These are phyloP conservation scores for Bambusicola thoracicus DNA, from an alignment of 2,113 vertebrate genomes.

Conservation along the genomic window DNA sequence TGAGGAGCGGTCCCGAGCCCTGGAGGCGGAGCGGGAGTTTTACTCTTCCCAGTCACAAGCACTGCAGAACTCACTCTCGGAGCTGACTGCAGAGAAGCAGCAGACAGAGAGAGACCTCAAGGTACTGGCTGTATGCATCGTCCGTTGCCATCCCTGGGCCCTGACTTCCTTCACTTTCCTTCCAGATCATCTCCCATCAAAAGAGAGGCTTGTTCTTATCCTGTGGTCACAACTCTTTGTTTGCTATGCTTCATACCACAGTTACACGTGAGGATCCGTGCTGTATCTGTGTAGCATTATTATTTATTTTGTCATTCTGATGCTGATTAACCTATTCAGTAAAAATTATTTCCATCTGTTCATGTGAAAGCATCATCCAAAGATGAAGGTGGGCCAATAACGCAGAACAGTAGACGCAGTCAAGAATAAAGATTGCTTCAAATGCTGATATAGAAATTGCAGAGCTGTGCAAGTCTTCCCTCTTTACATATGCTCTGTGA, in stretches of 20 bases:
- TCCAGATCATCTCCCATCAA: not conserved
- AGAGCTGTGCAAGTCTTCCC: not conserved
- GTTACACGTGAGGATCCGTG: not conserved
- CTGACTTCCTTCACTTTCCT: not conserved
- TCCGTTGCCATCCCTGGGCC: not conserved
- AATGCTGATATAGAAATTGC: not conserved
- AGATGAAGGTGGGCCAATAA: not conserved
- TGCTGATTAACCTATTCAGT: not conserved
- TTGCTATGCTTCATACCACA: not conserved
- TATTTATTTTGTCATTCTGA: not conserved
- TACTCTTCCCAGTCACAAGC: conserved; percentile 89
- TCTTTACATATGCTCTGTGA: not conserved
- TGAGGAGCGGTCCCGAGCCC: conserved; percentile 81
- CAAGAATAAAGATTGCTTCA: not conserved
- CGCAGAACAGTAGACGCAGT: not conserved
- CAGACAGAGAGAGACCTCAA: conserved; percentile 93
- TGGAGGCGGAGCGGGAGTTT: conserved; percentile 93
- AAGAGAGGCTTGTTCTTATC: not conserved
- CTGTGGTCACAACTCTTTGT: not conserved
- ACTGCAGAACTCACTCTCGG: conserved; percentile 90
- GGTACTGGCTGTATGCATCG: conserved; percentile 70
- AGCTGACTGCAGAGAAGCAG: conserved; percentile 91
- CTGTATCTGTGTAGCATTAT: not conserved
- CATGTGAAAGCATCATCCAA: not conserved
- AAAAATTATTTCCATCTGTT: not conserved